phyloP scores from a whole-genome alignment of 2,797 vertebrate species.

The Lagocephalus sceleratus region DNA sequence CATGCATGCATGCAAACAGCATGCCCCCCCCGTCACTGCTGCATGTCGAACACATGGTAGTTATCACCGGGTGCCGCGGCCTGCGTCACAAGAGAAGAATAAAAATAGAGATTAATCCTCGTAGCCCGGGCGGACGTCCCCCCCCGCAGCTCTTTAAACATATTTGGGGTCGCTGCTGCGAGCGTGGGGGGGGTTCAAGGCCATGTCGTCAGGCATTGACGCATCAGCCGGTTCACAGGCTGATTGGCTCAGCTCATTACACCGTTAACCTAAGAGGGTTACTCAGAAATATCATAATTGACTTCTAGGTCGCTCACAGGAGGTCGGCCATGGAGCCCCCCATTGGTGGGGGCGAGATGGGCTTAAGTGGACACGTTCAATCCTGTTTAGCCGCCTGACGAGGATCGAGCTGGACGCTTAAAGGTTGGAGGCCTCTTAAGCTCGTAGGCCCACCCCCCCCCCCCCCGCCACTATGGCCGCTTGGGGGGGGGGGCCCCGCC shows the following conservation, averaged over 20 bases:
- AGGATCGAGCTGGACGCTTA: slow-evolving; percentile 29
- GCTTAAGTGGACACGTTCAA: slow-evolving; percentile 41
- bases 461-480: slow-evolving; percentile 51
- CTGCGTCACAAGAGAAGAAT: no score
- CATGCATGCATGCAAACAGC: slow-evolving; percentile 21
- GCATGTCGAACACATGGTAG: slow-evolving; percentile 4
- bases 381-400: slow-evolving; percentile 50
- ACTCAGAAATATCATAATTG: slow-evolving; percentile 10
- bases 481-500: slow-evolving; percentile 33
- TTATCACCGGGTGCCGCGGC: neutral
- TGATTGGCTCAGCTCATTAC: slow-evolving; percentile 8
- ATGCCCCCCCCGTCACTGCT: slow-evolving; percentile 5
- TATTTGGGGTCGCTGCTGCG: neutral
- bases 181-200: no score
- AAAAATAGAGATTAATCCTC: no score
- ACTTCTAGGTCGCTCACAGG: slow-evolving; percentile 18
- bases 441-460: slow-evolving; percentile 46
- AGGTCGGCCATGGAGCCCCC: slow-evolving; percentile 11
- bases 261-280: neutral
- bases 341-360: slow-evolving; percentile 21
- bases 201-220: no score
- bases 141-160: no score
- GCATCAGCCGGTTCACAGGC: neutral
- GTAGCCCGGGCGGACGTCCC: no score
- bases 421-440: slow-evolving; percentile 56